Base-by-base conservation (phyloP, 2,888 invertebrate genomes). In the Eutolmus rufibarbis region DNA sequence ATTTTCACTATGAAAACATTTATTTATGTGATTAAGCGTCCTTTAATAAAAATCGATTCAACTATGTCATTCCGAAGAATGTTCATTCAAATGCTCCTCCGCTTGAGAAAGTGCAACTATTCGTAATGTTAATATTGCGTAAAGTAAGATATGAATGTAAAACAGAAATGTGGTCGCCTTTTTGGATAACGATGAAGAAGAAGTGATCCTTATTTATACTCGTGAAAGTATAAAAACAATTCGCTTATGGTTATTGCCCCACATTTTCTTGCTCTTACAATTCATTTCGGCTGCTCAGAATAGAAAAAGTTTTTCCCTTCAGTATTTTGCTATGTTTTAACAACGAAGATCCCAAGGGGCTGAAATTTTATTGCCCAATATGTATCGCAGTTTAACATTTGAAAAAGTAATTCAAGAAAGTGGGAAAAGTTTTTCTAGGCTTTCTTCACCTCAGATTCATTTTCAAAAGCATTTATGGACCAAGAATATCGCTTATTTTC, bases 391-490 rank as follows among this genome's bases (percentile, higher is more conserved):
- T 51, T 82, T 82, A 34, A 57, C 81, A 82, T 34, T 82, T 82
- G 81, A 82, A 82, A 51, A 82, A 57, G 81, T 81, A 56, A 57
- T 81, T 57, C 56, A 56, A 31, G n/a, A 56, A 81, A 81, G 81
- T 82, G 34, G 14, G 57, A 51, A 57, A 82, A 78, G n/a, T 82
- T 82, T 82, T 56, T 28, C 28, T 81, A 81, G 81, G 56, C 51
- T 12, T 51, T 81, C 56, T 51, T 34, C 34, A 31, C 16, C 34
- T 51, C 81, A 28, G 51, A 56, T 46, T 46, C 51, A 1, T 28
- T 28, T 28, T 28, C 28, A 28, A 2, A 28, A 81, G 51, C 81
- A 46, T 81, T 56, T 34, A 56, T 56, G 81, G 56, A 16, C 56
- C 51, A 82, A 82, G 57, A 82, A 78, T 43, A 78, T 78, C 78